Evolutionary conservation across 2,888 invertebrate species (phyloP).

Genomic region (Andrena flavipes): DNA sequence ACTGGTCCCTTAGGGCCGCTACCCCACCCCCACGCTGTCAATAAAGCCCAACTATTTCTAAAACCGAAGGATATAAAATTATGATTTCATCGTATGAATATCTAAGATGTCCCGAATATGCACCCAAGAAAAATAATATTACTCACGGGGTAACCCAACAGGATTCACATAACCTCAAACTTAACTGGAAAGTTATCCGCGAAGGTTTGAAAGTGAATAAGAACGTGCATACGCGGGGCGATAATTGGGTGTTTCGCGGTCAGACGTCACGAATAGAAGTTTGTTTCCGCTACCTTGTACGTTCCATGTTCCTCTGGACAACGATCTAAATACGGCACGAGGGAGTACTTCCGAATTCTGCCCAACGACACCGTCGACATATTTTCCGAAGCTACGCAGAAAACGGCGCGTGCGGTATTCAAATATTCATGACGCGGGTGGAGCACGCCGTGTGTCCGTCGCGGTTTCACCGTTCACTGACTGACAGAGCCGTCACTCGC

Average conservation of each 20-base stretch:
- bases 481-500: constrained; percentile 21
- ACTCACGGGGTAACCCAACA: not conserved
- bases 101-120: not conserved
- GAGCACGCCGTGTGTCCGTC: constrained; percentile 32
- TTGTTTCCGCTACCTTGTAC: constrained; percentile 70
- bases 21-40: too few species aligned
- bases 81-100: too few species aligned
- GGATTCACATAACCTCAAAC: constrained; percentile 12
- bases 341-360: constrained; percentile 77
- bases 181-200: not conserved
- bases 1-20: too few species aligned
- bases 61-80: too few species aligned
- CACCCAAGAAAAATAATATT: not conserved
- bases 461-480: constrained; percentile 55
- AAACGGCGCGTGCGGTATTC: constrained; percentile 11
- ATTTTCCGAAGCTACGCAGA: constrained; percentile 20
- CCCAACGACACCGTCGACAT: constrained; percentile 70
- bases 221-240: not conserved
- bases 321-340: constrained; percentile 78
- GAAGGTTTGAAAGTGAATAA: not conserved
- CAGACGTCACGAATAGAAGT: not conserved
- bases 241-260: not conserved
- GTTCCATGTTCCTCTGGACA: constrained; percentile 77
- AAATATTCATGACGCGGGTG: constrained; percentile 27
- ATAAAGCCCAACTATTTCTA: too few species aligned